phyloP scores from a whole-genome alignment of 2,888 invertebrate species.

The Crossocerus cetratus region DNA sequence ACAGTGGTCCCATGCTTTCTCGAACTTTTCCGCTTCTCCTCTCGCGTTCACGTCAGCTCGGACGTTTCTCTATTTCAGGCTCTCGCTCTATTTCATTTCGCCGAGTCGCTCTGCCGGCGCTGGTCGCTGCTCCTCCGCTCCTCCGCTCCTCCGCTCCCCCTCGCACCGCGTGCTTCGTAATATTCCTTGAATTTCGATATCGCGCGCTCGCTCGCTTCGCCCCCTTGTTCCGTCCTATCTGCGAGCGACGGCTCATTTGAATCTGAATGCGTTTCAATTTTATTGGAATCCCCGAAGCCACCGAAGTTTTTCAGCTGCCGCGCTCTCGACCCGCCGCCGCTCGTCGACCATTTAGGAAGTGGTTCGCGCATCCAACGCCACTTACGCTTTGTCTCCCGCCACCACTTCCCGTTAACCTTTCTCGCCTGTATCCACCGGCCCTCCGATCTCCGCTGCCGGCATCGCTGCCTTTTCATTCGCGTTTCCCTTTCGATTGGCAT shows the following conservation, averaged over 20 bases:
- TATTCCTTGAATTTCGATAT: conserved; percentile 41
- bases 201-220: not conserved
- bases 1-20: conserved; percentile 7
- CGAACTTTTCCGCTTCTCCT: conserved; percentile 4
- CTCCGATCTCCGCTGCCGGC: not conserved
- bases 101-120: not conserved
- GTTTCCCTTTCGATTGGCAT: not conserved
- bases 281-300: conserved; percentile 52
- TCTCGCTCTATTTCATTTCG: not conserved
- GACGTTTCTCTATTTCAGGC: conserved; percentile 4
- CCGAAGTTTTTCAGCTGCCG: conserved; percentile 42
- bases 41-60: not conserved
- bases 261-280: conserved; percentile 64
- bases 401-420: not conserved
- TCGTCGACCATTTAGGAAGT: conserved; percentile 4
- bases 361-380: too few relatives aligned
- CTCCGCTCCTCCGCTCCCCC: conserved; percentile 4
- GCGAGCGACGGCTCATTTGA: conserved; percentile 56
- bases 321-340: not conserved
- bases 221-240: conserved; percentile 8
- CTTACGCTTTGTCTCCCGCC: too few relatives aligned
- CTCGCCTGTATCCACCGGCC: not conserved
- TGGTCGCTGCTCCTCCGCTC: not conserved
- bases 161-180: conserved; percentile 20
- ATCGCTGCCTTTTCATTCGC: not conserved